These are phyloP conservation scores for Sphaeramia orbicularis DNA, from an alignment of 2,797 vertebrate genomes.

Conservation along the genomic window DNA sequence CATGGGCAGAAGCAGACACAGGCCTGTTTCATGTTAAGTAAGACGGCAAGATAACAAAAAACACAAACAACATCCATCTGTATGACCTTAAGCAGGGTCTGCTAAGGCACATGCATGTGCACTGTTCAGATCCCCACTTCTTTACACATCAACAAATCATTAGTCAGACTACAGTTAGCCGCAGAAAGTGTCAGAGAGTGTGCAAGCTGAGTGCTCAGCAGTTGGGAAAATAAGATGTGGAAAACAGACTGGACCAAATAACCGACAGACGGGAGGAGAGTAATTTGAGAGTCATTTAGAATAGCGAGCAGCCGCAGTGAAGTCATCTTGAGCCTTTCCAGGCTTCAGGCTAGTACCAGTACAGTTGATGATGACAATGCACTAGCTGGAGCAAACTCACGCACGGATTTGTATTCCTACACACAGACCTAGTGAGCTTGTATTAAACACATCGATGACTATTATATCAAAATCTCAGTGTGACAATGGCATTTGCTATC, in stretches of 20 bases:
- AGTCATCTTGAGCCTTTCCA: slow-evolving; percentile 60
- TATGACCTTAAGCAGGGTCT: slow-evolving; percentile 37
- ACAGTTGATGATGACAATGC: slow-evolving; percentile 54
- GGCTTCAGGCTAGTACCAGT: slow-evolving; percentile 46
- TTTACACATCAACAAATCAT: slow-evolving; percentile 59
- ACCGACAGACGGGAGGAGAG: slow-evolving; percentile 42
- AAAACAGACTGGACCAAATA: slow-evolving; percentile 61
- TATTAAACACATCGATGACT: neutral
- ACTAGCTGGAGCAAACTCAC: slow-evolving; percentile 14
- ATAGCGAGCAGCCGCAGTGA: slow-evolving; percentile 48
- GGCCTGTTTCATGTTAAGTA: slow-evolving; percentile 52
- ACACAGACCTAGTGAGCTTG: slow-evolving; percentile 1
- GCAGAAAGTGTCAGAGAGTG: slow-evolving; percentile 18
- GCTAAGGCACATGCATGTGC: slow-evolving; percentile 32
- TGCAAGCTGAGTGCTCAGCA: slow-evolving; percentile 15
- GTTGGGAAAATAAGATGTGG: slow-evolving; percentile 50
- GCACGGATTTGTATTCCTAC: neutral
- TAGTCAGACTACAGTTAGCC: slow-evolving; percentile 44
- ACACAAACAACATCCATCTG: slow-evolving; percentile 31
- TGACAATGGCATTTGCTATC: neutral
- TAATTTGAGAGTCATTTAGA: slow-evolving; percentile 67
- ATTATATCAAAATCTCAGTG: neutral
- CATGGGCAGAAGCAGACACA: slow-evolving; percentile 13
- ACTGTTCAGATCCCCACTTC: slow-evolving; percentile 38
- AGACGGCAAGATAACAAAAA: slow-evolving; percentile 43